Percentiles rank a stretch among this genome's conserved stretches.
These are phyloP conservation scores for Halcyon leucocephala DNA, from an alignment of 2,797 vertebrate species.

Conservation along the genomic window DNA sequence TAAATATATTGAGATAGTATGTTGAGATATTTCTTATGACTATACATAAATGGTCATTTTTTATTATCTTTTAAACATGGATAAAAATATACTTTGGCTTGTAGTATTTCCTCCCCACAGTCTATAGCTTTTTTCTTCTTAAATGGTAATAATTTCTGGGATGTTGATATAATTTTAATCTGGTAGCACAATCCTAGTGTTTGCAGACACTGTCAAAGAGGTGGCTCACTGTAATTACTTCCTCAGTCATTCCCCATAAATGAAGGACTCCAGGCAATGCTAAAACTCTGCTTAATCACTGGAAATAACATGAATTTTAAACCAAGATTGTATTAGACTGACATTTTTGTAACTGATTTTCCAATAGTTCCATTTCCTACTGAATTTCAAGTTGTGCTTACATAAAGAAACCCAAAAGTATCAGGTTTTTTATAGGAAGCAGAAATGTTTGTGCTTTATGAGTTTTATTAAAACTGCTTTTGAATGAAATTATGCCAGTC, in stretches of 20 bases:
- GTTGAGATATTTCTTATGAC: neutral
- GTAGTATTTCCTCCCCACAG: slow-evolving; percentile 29
- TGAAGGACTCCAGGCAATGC: slow-evolving; percentile 70
- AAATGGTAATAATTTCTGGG: slow-evolving; percentile 50
- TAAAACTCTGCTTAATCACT: slow-evolving; percentile 76
- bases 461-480: slow-evolving; percentile 50
- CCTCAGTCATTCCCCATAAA: slow-evolving; percentile 71
- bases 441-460: slow-evolving; percentile 26
- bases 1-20: neutral
- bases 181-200: slow-evolving; percentile 31
- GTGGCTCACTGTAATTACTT: slow-evolving; percentile 73
- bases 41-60: neutral
- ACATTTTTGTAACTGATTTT: slow-evolving; percentile 67
- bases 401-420: slow-evolving; percentile 32
- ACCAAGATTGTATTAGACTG: slow-evolving; percentile 62
- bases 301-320: slow-evolving; percentile 73
- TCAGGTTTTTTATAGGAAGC: slow-evolving; percentile 14
- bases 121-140: slow-evolving; percentile 35
- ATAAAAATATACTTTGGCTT: neutral
- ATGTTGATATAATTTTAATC: slow-evolving; percentile 70
- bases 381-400: slow-evolving; percentile 56
- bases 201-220: slow-evolving; percentile 66
- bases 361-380: slow-evolving; percentile 62
- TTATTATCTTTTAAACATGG: neutral
- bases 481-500: neutral